These are phyloP conservation scores for Hapalemur alaotrensis DNA, from an alignment of 2,797 vertebrate species.

Conservation along the genomic window DNA sequence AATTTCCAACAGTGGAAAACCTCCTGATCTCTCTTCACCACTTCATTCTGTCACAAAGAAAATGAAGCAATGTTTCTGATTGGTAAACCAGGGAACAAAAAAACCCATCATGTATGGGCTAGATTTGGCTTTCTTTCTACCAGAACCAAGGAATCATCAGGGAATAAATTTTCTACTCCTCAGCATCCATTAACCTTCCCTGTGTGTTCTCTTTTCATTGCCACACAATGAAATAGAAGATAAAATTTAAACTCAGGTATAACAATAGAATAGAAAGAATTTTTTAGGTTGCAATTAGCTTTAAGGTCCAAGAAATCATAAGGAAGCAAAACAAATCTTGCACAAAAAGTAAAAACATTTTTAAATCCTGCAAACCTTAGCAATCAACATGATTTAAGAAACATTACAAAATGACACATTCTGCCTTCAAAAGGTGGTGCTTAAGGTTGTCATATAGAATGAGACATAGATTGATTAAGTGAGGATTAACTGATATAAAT, in stretches of 20 bases:
- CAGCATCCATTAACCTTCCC: fast-evolving
- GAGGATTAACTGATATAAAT: background rate
- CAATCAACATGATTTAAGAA: background rate
- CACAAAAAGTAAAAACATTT: background rate
- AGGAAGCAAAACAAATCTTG: background rate
- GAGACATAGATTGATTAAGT: background rate
- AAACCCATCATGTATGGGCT: background rate
- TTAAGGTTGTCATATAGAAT: slow-evolving; percentile 1
- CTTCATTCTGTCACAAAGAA: background rate
- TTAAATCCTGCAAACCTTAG: background rate
- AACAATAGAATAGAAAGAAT: background rate
- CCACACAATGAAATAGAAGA: background rate
- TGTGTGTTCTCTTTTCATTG: background rate
- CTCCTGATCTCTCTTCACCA: background rate
- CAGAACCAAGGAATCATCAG: background rate
- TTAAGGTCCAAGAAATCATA: background rate
- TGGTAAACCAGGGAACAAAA: background rate
- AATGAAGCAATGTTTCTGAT: background rate
- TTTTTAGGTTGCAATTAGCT: background rate
- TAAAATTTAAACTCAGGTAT: background rate
- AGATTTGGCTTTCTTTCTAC: background rate
- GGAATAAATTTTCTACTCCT: background rate
- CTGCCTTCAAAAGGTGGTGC: background rate
- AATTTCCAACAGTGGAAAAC: background rate
- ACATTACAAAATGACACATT: background rate